phyloP scores from a whole-genome alignment of 2,888 invertebrate species.

The Strigamia maritima region DNA sequence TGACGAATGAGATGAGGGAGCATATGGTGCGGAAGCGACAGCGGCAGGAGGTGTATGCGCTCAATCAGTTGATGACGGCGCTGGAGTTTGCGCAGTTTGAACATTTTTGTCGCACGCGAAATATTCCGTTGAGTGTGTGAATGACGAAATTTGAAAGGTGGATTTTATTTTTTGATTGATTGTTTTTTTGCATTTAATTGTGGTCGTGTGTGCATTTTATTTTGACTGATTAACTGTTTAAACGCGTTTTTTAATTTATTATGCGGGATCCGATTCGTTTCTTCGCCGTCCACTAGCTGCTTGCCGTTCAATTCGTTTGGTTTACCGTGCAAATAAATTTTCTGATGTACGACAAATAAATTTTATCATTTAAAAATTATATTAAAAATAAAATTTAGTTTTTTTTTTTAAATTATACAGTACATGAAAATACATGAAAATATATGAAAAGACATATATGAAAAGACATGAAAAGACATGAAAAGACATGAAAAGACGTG shows the following conservation, averaged over 20 bases:
- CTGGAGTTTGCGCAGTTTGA: slow-evolving; percentile 36
- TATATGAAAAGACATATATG: too few relatives aligned
- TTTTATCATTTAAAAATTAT: too few relatives aligned
- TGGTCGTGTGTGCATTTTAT: neutral
- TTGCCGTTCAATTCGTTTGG: neutral
- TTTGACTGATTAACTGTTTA: neutral
- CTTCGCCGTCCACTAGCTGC: neutral
- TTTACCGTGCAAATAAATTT: neutral
- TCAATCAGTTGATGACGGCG: slow-evolving; percentile 27
- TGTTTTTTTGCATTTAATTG: neutral
- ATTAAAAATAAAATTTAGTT: too few relatives aligned
- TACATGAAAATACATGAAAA: too few relatives aligned
- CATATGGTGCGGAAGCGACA: neutral
- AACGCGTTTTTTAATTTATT: neutral
- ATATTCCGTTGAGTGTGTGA: slow-evolving; percentile 26
- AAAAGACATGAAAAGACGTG: too few relatives aligned
- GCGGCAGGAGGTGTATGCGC: slow-evolving; percentile 33
- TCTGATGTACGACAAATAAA: neutral
- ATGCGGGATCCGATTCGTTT: neutral
- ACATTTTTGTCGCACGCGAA: slow-evolving; percentile 17
- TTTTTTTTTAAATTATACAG: too few relatives aligned
- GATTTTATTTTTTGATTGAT: neutral
- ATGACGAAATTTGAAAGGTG: neutral
- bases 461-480: too few relatives aligned
- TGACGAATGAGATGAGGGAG: neutral